Conservation (phyloP, 2,888 invertebrate species). For the Neoitamus cyanurus region DNA sequence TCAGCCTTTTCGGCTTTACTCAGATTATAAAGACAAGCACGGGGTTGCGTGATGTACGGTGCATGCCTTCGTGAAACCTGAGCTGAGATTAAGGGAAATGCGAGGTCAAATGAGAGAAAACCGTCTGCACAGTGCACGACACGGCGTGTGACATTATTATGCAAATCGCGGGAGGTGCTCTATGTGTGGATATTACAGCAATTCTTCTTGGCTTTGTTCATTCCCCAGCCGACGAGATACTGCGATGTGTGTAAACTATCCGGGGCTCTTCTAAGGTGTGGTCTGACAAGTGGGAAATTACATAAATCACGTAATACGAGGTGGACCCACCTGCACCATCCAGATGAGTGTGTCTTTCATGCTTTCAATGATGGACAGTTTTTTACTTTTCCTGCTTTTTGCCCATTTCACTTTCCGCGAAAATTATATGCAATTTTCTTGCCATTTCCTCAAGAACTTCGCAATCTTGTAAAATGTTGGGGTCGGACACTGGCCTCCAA, state of each 20-base stretch:
- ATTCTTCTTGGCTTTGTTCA: neutral
- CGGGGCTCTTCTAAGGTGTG: neutral
- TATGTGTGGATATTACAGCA: neutral
- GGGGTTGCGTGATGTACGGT: neutral
- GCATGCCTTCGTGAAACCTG: neutral
- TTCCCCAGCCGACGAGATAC: neutral
- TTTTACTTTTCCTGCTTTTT: neutral
- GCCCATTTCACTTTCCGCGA: neutral
- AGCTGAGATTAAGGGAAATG: neutral
- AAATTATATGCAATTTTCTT: neutral
- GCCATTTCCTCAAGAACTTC: neutral
- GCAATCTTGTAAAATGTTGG: neutral
- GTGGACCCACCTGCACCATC: neutral
- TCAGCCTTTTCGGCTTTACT: neutral
- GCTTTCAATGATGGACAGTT: neutral
- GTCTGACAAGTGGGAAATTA: neutral
- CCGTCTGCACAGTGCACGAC: neutral
- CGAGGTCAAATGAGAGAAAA: neutral
- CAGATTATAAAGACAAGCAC: neutral
- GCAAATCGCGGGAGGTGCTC: neutral
- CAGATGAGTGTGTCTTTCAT: neutral
- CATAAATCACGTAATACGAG: neutral
- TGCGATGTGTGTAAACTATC: neutral
- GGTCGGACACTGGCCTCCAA: neutral
- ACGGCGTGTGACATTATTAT: constrained; percentile 1